A percentile compares a stretch with the other conserved stretches of the same genome.
Conservation (phyloP, 2,888 invertebrate genomes). For the Meganola albula region DNA sequence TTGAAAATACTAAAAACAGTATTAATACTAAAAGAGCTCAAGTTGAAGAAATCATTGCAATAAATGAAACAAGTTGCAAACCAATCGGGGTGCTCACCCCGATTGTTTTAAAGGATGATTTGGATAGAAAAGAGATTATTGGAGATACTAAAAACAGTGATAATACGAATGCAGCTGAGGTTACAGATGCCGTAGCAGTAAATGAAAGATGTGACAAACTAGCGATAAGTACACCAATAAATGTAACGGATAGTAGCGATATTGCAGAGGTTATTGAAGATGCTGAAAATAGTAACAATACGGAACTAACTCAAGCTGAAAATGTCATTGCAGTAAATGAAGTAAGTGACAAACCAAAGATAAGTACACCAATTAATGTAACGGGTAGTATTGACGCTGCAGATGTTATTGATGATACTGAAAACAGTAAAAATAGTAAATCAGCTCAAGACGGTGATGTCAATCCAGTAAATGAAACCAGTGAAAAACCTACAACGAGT, state of each 20-base stretch:
- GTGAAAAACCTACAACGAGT: too few relatives aligned
- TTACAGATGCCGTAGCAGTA: background rate
- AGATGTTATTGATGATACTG: background rate
- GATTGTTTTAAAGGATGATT: constrained; percentile 18
- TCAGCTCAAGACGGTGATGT: too few relatives aligned
- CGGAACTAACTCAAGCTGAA: background rate
- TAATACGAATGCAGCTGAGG: background rate
- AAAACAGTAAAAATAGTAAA: too few relatives aligned
- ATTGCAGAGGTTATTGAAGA: background rate
- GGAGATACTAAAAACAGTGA: constrained; percentile 6
- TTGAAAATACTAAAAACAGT: too few relatives aligned
- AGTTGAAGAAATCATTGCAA: too few relatives aligned
- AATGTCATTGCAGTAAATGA: background rate
- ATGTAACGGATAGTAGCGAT: background rate
- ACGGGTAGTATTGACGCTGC: background rate
- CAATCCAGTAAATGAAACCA: too few relatives aligned
- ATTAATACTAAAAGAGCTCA: too few relatives aligned
- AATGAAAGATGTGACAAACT: background rate
- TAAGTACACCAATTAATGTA: background rate
- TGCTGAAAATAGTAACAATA: background rate
- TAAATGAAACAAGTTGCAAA: too few relatives aligned
- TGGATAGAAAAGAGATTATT: constrained; percentile 18
- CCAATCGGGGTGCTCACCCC: too few relatives aligned
- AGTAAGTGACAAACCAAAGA: background rate
- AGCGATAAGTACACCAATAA: background rate